Conservation (phyloP, 2,797 vertebrate genomes). For the Alosa sapidissima region DNA sequence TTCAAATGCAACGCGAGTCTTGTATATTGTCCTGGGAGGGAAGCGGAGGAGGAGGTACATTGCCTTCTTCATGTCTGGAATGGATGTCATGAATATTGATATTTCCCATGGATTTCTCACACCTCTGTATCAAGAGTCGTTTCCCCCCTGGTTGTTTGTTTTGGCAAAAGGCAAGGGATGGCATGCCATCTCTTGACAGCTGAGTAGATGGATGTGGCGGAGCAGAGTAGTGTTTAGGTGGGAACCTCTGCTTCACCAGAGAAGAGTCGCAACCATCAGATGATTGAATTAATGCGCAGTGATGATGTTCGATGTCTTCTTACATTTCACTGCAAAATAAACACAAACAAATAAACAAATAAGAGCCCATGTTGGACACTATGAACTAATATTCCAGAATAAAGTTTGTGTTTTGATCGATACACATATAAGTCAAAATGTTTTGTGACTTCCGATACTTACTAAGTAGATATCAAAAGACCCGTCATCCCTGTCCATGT, state of each 20-base stretch:
- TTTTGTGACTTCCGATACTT: constrained; percentile 55
- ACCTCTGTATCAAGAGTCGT: neutral
- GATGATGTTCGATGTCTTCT: constrained; percentile 44
- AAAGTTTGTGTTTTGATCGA: neutral
- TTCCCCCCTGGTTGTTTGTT: neutral
- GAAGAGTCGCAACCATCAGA: constrained; percentile 65
- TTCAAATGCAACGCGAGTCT: constrained; percentile 8
- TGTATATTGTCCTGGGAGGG: neutral
- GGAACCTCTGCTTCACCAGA: constrained; percentile 32
- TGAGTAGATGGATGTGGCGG: neutral
- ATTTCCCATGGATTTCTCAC: neutral
- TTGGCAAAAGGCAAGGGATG: constrained; percentile 5
- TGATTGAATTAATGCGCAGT: constrained; percentile 62
- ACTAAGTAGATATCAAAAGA: constrained; percentile 95
- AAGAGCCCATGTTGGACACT: neutral
- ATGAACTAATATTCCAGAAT: neutral
- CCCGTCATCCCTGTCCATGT: constrained; percentile 88
- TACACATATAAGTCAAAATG: too few relatives aligned
- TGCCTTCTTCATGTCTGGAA: neutral
- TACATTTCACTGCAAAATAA: constrained; percentile 63
- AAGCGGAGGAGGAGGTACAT: neutral
- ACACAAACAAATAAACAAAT: neutral
- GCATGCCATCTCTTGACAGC: neutral
- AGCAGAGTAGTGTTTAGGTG: neutral
- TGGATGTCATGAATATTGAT: constrained; percentile 13